Evolutionary conservation across 2,113 vertebrate genomes (phyloP).

Genomic region (Ploceus nigricollis): DNA sequence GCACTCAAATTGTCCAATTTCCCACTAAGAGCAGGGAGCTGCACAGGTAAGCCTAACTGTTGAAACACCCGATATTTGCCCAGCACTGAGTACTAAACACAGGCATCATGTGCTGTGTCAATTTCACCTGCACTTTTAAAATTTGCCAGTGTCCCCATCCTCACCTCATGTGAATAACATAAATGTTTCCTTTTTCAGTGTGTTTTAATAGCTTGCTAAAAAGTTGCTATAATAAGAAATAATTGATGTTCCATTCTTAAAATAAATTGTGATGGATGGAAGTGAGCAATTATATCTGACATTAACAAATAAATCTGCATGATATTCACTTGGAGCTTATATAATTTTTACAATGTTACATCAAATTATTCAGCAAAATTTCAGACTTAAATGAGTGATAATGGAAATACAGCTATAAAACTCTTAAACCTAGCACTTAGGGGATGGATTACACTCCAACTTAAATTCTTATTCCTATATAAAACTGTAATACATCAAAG

Average conservation of each 20-base stretch:
- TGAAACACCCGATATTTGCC: constrained; percentile 2
- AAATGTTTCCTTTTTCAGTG: neutral
- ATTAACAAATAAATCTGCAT: constrained; percentile 32
- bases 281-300: constrained; percentile 23
- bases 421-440: neutral
- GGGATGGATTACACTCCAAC: neutral
- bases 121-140: neutral
- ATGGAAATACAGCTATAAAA: neutral
- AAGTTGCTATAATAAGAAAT: constrained; percentile 18
- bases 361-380: neutral
- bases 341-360: neutral
- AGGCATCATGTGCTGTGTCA: neutral
- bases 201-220: neutral
- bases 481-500: neutral
- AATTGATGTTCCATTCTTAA: constrained; percentile 14
- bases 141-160: neutral
- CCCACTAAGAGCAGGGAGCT: neutral
- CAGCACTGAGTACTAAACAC: neutral
- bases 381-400: neutral
- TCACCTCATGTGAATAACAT: neutral
- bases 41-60: neutral
- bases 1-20: neutral
- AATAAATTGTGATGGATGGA: neutral
- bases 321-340: neutral
- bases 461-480: neutral